Conservation (phyloP, 1,140 invertebrate genomes). For the Danaus melanippus region DNA sequence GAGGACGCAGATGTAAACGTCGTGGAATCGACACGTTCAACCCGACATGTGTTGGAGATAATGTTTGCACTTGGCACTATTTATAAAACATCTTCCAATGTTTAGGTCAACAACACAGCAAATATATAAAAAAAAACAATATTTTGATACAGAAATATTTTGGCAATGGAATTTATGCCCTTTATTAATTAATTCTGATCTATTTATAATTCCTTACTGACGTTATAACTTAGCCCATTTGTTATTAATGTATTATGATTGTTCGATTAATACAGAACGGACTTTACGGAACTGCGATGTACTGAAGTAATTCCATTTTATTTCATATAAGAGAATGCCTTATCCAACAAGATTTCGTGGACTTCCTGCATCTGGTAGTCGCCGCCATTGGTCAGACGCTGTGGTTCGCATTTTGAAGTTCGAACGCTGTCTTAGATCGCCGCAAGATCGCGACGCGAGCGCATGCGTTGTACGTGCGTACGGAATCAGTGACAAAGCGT, state of each 20-base stretch:
- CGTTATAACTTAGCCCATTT: too few species aligned
- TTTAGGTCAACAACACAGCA: too few species aligned
- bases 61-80: conserved; percentile 4
- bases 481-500: conserved; percentile 25
- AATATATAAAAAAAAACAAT: too few species aligned
- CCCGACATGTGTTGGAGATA: background rate
- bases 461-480: conserved; percentile 19
- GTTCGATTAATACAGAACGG: background rate
- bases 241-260: conserved; percentile 1
- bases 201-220: too few species aligned
- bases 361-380: conserved; percentile 37
- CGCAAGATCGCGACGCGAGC: conserved; percentile 21
- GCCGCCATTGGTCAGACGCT: conserved; percentile 28
- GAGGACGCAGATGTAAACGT: conserved; percentile 7
- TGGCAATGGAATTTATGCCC: too few species aligned
- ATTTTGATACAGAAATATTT: too few species aligned
- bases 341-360: conserved; percentile 19
- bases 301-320: conserved; percentile 4
- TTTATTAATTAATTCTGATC: too few species aligned
- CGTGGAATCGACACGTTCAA: conserved; percentile 5
- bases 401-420: conserved; percentile 9
- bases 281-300: conserved; percentile 10
- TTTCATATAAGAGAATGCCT: conserved; percentile 12
- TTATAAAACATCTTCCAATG: too few species aligned
- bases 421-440: conserved; percentile 28